Evolutionary conservation across 2,113 vertebrate species (phyloP).

Genomic region (Nycticebus coucang): DNA sequence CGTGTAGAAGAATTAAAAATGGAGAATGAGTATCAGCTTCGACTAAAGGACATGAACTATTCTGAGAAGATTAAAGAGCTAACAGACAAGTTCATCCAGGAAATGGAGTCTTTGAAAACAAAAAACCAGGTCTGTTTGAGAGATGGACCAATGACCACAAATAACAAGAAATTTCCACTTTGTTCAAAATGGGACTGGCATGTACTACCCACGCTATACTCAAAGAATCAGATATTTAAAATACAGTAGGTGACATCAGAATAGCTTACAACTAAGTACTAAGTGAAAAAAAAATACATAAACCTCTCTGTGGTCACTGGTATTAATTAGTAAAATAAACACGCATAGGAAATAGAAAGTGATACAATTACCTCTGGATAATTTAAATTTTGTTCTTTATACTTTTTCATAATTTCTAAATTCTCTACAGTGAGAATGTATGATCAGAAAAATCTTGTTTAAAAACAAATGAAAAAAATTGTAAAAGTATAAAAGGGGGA

Average conservation of each 20-base stretch:
- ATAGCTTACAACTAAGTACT: neutral
- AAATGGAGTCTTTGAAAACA: conserved; percentile 89
- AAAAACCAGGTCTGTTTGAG: conserved; percentile 89
- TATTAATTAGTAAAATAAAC: neutral
- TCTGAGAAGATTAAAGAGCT: conserved; percentile 93
- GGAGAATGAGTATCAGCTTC: conserved; percentile 94
- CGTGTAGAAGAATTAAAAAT: conserved; percentile 92
- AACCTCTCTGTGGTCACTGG: neutral
- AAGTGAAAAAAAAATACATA: neutral
- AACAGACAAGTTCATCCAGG: conserved; percentile 90
- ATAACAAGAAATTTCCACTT: neutral
- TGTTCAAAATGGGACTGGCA: neutral
- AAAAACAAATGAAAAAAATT: conserved; percentile 28
- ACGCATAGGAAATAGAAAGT: neutral
- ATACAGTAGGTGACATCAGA: neutral
- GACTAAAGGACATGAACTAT: conserved; percentile 93
- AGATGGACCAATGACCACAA: neutral
- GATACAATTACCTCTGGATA: neutral
- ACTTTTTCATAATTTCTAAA: conserved; percentile 31
- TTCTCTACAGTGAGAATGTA: neutral
- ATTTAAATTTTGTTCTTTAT: conserved; percentile 21
- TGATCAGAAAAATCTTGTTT: conserved; percentile 4
- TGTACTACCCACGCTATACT: neutral
- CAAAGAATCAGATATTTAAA: neutral
- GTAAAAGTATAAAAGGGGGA: neutral